Percentiles rank a stretch among this genome's conserved stretches.
Evolutionary conservation across 2,113 vertebrate genomes (phyloP).

Genomic region (Penelope pileata): DNA sequence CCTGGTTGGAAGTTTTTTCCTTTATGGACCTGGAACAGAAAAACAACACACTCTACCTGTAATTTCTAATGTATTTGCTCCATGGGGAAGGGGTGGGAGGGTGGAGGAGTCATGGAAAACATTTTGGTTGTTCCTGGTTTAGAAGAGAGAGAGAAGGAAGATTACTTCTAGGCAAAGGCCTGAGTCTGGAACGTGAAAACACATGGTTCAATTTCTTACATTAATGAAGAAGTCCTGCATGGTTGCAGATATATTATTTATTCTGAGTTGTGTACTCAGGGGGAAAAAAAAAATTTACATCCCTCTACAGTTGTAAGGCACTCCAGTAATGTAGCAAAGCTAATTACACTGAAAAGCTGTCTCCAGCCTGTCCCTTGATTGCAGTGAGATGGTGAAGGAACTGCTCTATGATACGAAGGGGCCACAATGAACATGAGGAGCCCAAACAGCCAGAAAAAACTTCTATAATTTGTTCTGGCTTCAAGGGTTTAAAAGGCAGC

Average conservation of each 20-base stretch:
- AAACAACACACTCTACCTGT: not conserved
- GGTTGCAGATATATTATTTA: not conserved
- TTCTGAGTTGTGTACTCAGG: not conserved
- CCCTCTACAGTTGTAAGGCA: not conserved
- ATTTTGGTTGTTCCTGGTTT: not conserved
- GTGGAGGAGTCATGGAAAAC: not conserved
- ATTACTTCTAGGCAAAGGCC: not conserved
- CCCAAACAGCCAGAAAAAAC: not conserved
- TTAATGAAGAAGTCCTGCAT: not conserved
- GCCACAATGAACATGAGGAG: not conserved
- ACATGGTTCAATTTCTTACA: rapidly evolving
- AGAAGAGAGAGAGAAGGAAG: not conserved
- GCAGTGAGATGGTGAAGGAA: not conserved
- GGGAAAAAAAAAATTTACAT: not conserved
- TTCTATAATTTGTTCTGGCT: not conserved
- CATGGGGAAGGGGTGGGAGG: not conserved
- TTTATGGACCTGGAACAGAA: not conserved
- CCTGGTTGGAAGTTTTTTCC: not conserved
- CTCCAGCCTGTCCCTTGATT: not conserved
- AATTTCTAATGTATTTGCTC: not conserved
- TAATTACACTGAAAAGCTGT: not conserved
- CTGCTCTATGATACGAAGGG: too few species aligned
- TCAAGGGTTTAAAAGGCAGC: not conserved
- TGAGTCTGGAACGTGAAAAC: rapidly evolving
- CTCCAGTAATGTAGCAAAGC: not conserved